Evolutionary conservation across 2,888 invertebrate genomes (phyloP), one percentile per base, ranked within the genome.

Genomic region (Diarsia brunnea): DNA sequence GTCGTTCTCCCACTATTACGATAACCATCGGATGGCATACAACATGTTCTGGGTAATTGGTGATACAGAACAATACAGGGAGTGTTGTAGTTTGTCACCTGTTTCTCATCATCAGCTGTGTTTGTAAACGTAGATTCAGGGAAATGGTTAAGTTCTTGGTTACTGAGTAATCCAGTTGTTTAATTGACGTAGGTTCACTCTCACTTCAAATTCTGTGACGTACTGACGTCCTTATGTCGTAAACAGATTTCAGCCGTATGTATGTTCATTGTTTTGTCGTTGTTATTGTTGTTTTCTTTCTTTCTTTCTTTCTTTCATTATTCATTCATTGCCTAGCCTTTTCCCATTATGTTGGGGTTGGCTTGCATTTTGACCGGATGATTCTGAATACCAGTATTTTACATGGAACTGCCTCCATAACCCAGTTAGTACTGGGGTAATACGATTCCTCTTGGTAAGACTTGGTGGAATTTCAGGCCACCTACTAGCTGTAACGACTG

Each of bases 1-100:
- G 60, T 19, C 24, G 58, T 72, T 83, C 75, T 82, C 84, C 61
- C 83, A 78, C 71, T 73, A 67, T 75, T 73, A 68, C 31, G 85
- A 85, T 84, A 84, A 74, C 55, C 73, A 80, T 82, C 74, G 64
- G 68, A 47, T 64, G 43, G 24, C 31, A 53, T 38, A 60, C 61
- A 77, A 61, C 53, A 67, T 43, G 68, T 60, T 79, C 71, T 74
- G 27, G 51, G 63, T 43, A 63, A n/a, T 24, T 0, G n/a, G 69
- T 49, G 49, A 53, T 67, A 58, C 43, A 12, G 64, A 79, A 75
- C 75, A 84, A 80, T 73, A 58, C 69, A 60, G 14, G 21, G 4
- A 38, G 63, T 61, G 47, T 69, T 51, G 51, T 58, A 47, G n/a
- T n/a, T 63, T 63, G 79, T 38, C 66, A 63, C 69, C 69, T 72